phyloP scores from a whole-genome alignment of 2,113 vertebrate genomes.

The Manacus vitellinus region DNA sequence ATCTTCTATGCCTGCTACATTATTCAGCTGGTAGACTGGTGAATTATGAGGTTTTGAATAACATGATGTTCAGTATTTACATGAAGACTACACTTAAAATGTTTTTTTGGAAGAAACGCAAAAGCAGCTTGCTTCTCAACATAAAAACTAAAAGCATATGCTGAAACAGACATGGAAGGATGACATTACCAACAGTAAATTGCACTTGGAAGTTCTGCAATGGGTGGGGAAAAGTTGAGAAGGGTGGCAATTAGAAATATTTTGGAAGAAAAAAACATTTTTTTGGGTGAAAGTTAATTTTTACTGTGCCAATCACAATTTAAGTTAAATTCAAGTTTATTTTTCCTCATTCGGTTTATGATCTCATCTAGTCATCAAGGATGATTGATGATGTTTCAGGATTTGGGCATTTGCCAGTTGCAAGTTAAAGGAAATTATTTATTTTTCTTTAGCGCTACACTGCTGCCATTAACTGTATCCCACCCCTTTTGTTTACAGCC shows the following conservation, averaged over 20 bases:
- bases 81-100: background rate
- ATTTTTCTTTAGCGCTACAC: background rate
- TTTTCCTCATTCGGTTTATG: conserved; percentile 35
- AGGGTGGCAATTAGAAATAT: background rate
- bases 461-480: conserved; percentile 5
- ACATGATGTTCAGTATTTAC: background rate
- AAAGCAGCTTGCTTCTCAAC: conserved; percentile 21
- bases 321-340: conserved; percentile 33
- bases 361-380: conserved; percentile 31
- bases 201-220: background rate
- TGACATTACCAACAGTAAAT: background rate
- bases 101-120: background rate
- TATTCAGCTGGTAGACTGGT: background rate
- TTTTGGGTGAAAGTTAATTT: conserved; percentile 24
- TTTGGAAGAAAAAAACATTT: conserved; percentile 44
- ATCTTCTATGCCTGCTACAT: background rate
- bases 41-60: conserved; percentile 27
- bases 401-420: background rate
- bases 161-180: background rate
- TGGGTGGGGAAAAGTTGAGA: conserved; percentile 6
- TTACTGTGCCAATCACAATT: conserved; percentile 39
- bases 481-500: conserved; percentile 16
- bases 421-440: conserved; percentile 13
- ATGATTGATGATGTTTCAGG: background rate
- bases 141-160: background rate